Evolutionary conservation across 2,888 invertebrate genomes (phyloP).

Genomic region (Pseudococcus longispinus): DNA sequence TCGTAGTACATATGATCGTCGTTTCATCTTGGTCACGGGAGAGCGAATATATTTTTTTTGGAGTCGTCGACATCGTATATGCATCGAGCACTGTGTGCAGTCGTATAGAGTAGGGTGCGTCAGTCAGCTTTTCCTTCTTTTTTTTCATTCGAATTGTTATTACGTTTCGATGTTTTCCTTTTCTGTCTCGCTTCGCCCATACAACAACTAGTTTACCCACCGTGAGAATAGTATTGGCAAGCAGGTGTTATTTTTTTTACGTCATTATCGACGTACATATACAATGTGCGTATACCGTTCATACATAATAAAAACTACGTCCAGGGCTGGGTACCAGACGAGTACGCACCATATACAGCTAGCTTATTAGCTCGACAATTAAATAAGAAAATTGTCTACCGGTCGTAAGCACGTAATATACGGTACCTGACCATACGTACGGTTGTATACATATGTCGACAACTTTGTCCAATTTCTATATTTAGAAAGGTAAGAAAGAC

Average conservation of each 20-base stretch:
- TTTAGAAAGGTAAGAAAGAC: neutral
- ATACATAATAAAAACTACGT: neutral
- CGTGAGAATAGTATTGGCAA: slow-evolving; percentile 15
- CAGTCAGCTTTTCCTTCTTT: neutral
- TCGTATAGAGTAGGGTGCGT: slow-evolving; percentile 6
- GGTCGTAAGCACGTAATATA: neutral
- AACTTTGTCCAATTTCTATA: neutral
- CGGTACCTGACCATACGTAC: too few relatives aligned
- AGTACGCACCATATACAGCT: neutral
- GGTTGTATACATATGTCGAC: neutral
- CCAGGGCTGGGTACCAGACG: neutral
- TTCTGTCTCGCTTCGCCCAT: neutral
- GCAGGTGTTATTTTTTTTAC: slow-evolving; percentile 28
- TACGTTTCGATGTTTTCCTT: neutral
- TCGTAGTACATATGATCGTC: slow-evolving; percentile 3
- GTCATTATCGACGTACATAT: slow-evolving; percentile 21
- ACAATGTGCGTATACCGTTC: neutral
- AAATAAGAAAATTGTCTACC: neutral
- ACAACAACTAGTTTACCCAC: neutral
- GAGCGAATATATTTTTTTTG: slow-evolving; percentile 49
- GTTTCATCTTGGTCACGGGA: slow-evolving; percentile 50
- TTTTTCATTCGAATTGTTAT: neutral
- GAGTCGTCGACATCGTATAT: neutral
- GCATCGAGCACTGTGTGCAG: neutral
- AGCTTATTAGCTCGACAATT: neutral